Percentiles rank a stretch among this genome's conserved stretches.
phyloP scores from a whole-genome alignment of 2,888 invertebrate species.

The Magallana nippona region DNA sequence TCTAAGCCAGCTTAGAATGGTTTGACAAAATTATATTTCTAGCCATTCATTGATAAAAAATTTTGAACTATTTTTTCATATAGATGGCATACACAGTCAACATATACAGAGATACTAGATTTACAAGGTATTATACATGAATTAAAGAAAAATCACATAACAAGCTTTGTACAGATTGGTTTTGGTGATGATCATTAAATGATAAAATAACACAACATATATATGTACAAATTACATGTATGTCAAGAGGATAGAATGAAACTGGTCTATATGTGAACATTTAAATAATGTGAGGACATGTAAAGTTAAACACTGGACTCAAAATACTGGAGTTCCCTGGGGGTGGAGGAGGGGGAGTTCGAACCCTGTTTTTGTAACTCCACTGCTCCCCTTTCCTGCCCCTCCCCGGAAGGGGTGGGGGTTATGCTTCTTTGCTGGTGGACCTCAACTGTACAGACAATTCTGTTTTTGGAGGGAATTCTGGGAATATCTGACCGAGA shows the following conservation, averaged over 20 bases:
- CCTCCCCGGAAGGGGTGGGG: constrained; percentile 53
- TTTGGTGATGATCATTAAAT: constrained; percentile 1
- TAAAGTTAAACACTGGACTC: constrained; percentile 42
- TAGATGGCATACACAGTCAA: too few relatives aligned
- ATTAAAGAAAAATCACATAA: too few relatives aligned
- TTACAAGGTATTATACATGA: too few relatives aligned
- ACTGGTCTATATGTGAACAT: neutral
- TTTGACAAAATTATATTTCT: neutral
- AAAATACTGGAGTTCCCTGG: constrained; percentile 30
- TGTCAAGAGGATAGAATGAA: neutral
- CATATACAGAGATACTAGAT: too few relatives aligned
- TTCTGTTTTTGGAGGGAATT: constrained; percentile 68
- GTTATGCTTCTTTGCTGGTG: constrained; percentile 72
- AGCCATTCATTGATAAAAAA: too few relatives aligned
- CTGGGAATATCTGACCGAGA: neutral
- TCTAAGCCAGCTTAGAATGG: neutral
- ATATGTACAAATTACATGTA: neutral
- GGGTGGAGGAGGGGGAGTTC: neutral
- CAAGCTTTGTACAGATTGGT: neutral
- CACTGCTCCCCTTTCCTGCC: constrained; percentile 36
- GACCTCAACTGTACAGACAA: constrained; percentile 74
- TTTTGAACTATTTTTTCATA: too few relatives aligned
- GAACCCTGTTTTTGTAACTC: constrained; percentile 42
- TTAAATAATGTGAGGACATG: neutral
- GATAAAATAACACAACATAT: neutral